Evolutionary conservation across 2,888 invertebrate genomes (phyloP), one percentile per base, ranked within the genome.

Genomic region (Orgyia antiqua): DNA sequence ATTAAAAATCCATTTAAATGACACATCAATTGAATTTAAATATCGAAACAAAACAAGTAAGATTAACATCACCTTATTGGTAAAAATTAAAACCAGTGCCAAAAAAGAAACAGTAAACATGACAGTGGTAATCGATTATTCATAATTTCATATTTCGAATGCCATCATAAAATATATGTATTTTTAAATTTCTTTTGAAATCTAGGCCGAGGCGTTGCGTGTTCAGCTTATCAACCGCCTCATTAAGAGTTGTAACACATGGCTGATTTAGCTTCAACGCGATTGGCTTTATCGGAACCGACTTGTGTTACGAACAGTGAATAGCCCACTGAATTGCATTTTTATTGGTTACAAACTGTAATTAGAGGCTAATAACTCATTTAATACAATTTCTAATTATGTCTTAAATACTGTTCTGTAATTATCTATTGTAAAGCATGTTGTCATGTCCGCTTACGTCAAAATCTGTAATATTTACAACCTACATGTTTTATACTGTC

Each of bases 351-450:
- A 42, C 41, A 49, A 40, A 27, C 33, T 37, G 36, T 31, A 49
- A 51, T 51, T 51, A 51, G 12, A n/a, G 6, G 32, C 38, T 51
- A 51, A 51, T 51, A 51, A 51, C 49, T 49, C 52, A 34, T 33
- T 51, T 46, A 51, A 24, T 36, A 34, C 20, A 36, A 39, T 32
- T 42, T 24, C 23, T 10, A 13, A 51, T 37, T 23, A 25, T 43
- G 31, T 32, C 36, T 37, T 24, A 25, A 35, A 31, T 39, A n/a
- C n/a, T 8, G 8, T 8, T 20, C 20, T 9, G n/a, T 20, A 9
- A 20, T 20, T 20, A 20, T 9, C 20, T 20, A 9, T 4, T n/a
- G 20, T 20, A 20, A 20, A n/a, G n/a, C 20, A 9, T 20, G 9
- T 9, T 20, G n/a, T 20, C 20, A 8, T 2, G n/a, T 20, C 20